Percentiles rank a stretch among this genome's conserved stretches.
phyloP scores from a whole-genome alignment of 1,140 invertebrate genomes.

The Bombyx mori region DNA sequence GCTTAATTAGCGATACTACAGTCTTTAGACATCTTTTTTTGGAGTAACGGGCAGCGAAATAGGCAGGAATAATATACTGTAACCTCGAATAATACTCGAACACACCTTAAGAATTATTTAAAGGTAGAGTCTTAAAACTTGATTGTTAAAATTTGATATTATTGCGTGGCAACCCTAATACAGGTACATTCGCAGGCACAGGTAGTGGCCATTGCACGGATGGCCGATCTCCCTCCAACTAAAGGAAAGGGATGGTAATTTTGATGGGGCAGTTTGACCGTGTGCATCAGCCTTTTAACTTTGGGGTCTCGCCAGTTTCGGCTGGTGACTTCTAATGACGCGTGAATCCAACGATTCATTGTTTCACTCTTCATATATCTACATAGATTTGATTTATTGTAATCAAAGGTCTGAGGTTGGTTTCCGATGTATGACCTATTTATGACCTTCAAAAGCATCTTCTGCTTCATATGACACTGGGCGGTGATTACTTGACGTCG shows the following conservation, averaged over 20 bases:
- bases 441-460: too few relatives aligned
- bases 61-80: too few relatives aligned
- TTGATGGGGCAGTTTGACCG: constrained; percentile 38
- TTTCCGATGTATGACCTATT: not conserved
- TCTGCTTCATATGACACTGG: too few relatives aligned
- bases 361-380: constrained; percentile 9
- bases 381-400: constrained; percentile 6
- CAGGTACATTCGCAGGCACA: constrained; percentile 42
- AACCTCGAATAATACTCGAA: too few relatives aligned
- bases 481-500: too few relatives aligned
- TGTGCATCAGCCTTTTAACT: constrained; percentile 32
- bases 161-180: too few relatives aligned
- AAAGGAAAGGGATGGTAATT: constrained; percentile 44
- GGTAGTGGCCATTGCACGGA: constrained; percentile 56
- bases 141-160: too few relatives aligned
- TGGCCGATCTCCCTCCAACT: constrained; percentile 55
- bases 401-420: not conserved
- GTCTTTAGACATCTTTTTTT: too few relatives aligned
- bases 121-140: too few relatives aligned
- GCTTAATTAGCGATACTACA: too few relatives aligned
- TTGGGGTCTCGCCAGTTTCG: constrained; percentile 46
- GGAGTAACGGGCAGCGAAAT: too few relatives aligned
- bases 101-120: too few relatives aligned
- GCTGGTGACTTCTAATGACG: constrained; percentile 44
- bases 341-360: constrained; percentile 35